Evolutionary conservation across 2,113 vertebrate genomes (phyloP).

Genomic region (Acanthisitta chloris): DNA sequence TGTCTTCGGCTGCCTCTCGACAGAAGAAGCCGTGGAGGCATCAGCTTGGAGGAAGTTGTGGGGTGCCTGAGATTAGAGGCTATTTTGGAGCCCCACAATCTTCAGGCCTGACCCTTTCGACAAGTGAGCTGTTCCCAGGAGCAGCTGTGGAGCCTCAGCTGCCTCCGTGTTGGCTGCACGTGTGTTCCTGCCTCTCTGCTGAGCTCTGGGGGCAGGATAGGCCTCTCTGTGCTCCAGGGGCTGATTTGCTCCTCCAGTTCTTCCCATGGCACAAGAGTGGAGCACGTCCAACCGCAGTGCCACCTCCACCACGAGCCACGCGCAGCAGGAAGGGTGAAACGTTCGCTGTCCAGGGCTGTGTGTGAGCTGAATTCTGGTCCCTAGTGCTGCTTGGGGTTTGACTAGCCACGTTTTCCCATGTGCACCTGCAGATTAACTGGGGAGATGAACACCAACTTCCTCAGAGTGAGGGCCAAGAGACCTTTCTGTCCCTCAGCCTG

Average conservation of each 20-base stretch:
- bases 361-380: not conserved
- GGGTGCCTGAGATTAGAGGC: not conserved
- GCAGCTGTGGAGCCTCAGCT: not conserved
- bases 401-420: not conserved
- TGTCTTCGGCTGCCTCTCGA: slow-evolving; percentile 1
- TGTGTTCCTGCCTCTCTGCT: not conserved
- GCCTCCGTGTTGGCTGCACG: too few species aligned
- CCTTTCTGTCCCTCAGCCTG: not conserved
- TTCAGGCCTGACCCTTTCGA: not conserved
- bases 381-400: not conserved
- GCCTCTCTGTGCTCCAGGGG: not conserved
- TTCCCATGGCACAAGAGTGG: not conserved
- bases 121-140: not conserved
- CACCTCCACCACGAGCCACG: not conserved
- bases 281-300: not conserved
- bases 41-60: not conserved
- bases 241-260: not conserved
- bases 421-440: not conserved
- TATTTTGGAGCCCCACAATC: slow-evolving; percentile 29
- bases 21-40: not conserved
- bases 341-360: not conserved
- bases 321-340: fast-evolving
- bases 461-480: not conserved
- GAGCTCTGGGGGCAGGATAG: not conserved
- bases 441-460: not conserved